phyloP scores from a whole-genome alignment of 2,888 invertebrate species.

The Cecidostiba fungosa region DNA sequence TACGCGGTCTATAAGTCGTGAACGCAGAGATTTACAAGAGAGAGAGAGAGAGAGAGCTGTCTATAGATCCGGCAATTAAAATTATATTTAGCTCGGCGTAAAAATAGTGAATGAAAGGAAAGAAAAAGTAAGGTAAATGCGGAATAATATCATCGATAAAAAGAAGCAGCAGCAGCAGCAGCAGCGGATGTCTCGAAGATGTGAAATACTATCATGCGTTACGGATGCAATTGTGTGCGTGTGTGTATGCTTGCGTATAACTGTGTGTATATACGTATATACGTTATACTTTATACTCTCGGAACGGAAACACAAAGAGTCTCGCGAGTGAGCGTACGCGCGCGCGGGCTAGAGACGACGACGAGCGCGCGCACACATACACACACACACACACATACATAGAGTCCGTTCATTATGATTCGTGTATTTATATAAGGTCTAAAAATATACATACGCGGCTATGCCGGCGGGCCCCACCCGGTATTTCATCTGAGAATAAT shows the following conservation, averaged over 20 bases:
- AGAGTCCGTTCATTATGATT: conserved; percentile 79
- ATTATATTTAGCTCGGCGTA: neutral
- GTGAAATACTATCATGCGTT: conserved; percentile 14
- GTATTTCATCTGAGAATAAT: conserved; percentile 81
- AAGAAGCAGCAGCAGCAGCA: neutral
- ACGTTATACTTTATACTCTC: conserved; percentile 64
- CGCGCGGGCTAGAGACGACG: conserved; percentile 59
- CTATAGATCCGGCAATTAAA: conserved; percentile 28
- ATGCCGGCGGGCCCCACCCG: conserved; percentile 79
- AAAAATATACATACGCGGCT: conserved; percentile 77
- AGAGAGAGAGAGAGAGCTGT: neutral
- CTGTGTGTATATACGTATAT: neutral
- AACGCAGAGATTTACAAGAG: conserved; percentile 46
- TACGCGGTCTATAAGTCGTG: neutral
- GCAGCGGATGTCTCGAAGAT: conserved; percentile 25
- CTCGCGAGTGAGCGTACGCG: conserved; percentile 33
- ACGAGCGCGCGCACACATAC: conserved; percentile 65
- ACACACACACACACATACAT: conserved; percentile 65
- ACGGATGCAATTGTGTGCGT: neutral
- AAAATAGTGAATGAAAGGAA: neutral
- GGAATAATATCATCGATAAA: conserved; percentile 40
- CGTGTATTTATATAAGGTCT: conserved; percentile 81
- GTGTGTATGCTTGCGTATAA: neutral
- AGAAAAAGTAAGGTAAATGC: neutral
- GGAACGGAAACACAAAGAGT: conserved; percentile 69